Conservation (phyloP, 2,888 invertebrate species). For the Pseudeuparius sepicola region DNA sequence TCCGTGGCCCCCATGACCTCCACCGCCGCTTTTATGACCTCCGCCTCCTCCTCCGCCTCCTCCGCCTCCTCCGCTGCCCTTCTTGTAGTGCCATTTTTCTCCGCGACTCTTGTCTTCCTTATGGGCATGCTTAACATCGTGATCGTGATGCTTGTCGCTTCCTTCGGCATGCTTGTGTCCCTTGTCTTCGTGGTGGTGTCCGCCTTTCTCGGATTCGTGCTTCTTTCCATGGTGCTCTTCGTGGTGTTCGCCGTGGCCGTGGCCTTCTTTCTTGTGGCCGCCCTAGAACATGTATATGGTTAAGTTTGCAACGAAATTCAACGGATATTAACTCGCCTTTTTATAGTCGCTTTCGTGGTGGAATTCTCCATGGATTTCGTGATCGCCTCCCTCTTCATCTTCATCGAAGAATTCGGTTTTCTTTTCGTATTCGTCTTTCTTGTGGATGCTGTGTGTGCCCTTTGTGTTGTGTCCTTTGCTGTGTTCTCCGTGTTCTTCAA, state of each 20-base stretch:
- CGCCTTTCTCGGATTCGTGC: constrained; percentile 47
- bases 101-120: constrained; percentile 40
- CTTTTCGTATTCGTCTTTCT: constrained; percentile 66
- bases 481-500: constrained; percentile 48
- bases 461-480: constrained; percentile 66
- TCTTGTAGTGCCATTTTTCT: constrained; percentile 45
- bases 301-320: constrained; percentile 1
- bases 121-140: constrained; percentile 39
- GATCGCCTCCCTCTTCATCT: constrained; percentile 55
- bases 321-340: constrained; percentile 33
- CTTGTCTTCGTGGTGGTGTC: constrained; percentile 44
- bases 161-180: constrained; percentile 50
- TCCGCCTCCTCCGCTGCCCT: constrained; percentile 17
- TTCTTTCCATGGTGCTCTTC: constrained; percentile 47
- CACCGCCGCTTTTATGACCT: constrained; percentile 52
- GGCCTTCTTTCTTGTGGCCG: constrained; percentile 46
- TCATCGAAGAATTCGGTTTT: constrained; percentile 69
- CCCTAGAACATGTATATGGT: constrained; percentile 39
- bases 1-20: constrained; percentile 32
- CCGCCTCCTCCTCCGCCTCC: constrained; percentile 19
- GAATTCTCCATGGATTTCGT: constrained; percentile 55
- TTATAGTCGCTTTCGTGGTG: constrained; percentile 43
- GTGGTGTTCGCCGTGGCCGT: constrained; percentile 43
- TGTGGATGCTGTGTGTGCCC: constrained; percentile 63
- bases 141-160: constrained; percentile 46